Conservation (phyloP, 2,888 invertebrate species). For the Xiphydria camelus region DNA sequence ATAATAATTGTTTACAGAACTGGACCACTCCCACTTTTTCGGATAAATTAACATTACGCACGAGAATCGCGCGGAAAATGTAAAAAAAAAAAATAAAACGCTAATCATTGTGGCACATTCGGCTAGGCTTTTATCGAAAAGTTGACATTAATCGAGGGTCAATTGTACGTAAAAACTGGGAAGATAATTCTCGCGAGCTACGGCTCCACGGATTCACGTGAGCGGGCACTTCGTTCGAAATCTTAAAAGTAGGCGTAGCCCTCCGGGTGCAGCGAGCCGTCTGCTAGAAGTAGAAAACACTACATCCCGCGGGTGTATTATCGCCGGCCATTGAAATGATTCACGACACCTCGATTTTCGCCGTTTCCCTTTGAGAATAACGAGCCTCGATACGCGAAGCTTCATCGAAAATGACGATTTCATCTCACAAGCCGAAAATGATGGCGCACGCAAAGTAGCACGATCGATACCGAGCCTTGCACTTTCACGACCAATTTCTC, state of each 20-base stretch:
- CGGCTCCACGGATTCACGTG: conserved; percentile 44
- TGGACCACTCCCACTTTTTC: conserved; percentile 4
- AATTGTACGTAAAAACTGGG: background rate
- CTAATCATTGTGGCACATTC: background rate
- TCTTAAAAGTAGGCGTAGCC: conserved; percentile 54
- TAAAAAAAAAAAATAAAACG: background rate
- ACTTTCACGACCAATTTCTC: background rate
- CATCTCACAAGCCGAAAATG: conserved; percentile 21
- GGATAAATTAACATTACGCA: background rate
- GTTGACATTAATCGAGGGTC: background rate
- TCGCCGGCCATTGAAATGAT: too few relatives aligned
- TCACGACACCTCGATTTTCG: too few relatives aligned
- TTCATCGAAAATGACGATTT: conserved; percentile 9
- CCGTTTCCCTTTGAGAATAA: too few relatives aligned
- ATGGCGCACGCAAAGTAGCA: conserved; percentile 39
- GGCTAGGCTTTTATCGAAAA: background rate
- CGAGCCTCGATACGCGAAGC: too few relatives aligned
- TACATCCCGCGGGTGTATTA: too few relatives aligned
- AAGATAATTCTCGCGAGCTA: background rate
- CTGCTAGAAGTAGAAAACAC: conserved; percentile 25
- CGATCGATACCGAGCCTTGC: conserved; percentile 39
- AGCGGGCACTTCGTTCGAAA: conserved; percentile 31
- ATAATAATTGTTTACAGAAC: background rate
- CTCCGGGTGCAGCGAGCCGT: conserved; percentile 32
- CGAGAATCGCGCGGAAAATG: background rate